Evolutionary conservation across 1,140 invertebrate species (phyloP).

Genomic region (Conus ventricosus): DNA sequence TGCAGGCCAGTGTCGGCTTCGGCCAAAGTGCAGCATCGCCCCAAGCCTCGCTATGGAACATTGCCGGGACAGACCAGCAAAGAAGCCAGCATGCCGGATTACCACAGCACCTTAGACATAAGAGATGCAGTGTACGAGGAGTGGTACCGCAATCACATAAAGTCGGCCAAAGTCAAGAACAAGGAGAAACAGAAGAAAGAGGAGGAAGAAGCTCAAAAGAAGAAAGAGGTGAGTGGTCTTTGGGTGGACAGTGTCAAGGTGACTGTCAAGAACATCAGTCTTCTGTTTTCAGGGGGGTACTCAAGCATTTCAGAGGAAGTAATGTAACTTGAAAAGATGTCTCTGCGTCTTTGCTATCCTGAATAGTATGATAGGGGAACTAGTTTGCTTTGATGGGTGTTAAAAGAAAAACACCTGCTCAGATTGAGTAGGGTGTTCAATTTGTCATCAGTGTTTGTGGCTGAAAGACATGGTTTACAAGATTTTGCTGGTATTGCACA

Average conservation of each 20-base stretch:
- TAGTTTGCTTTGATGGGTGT: too few species aligned
- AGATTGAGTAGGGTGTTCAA: too few species aligned
- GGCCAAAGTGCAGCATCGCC: constrained; percentile 52
- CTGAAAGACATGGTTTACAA: too few species aligned
- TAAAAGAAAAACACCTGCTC: too few species aligned
- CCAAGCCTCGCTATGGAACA: constrained; percentile 61
- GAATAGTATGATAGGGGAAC: too few species aligned
- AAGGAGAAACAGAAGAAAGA: constrained; percentile 61
- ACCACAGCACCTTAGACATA: constrained; percentile 60
- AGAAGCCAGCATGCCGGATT: constrained; percentile 40
- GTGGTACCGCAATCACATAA: constrained; percentile 59
- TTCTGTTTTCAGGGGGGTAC: not conserved
- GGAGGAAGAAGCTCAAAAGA: constrained; percentile 60
- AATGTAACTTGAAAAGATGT: not conserved
- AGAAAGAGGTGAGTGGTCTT: constrained; percentile 51
- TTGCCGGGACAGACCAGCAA: constrained; percentile 50
- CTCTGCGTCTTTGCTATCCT: too few species aligned
- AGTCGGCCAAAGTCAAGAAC: constrained; percentile 49
- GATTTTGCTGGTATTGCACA: too few species aligned
- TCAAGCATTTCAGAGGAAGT: not conserved
- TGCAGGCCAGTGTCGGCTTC: constrained; percentile 38
- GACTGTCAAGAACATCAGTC: not conserved
- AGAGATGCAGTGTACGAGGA: constrained; percentile 62
- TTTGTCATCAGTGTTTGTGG: too few species aligned
- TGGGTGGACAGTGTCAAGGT: too few species aligned